A percentile compares a stretch with the other conserved stretches of the same genome.
phyloP scores from a whole-genome alignment of 2,113 vertebrate genomes.

The Sinocyclocheilus maitianheensis region DNA sequence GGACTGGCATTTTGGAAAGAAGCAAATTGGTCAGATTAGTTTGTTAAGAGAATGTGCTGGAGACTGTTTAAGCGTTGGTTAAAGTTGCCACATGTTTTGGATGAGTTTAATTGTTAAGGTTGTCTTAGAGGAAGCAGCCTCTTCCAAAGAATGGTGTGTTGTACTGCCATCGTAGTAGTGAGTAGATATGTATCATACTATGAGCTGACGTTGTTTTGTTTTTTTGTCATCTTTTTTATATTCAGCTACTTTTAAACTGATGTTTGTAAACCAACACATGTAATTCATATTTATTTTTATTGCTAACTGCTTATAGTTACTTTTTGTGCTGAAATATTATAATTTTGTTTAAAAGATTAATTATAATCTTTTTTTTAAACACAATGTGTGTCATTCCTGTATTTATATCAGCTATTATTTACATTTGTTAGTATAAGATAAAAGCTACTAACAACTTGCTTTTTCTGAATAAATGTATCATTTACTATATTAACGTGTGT shows the following conservation, averaged over 20 bases:
- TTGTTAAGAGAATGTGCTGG: background rate
- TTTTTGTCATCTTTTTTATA: background rate
- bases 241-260: background rate
- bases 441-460: background rate
- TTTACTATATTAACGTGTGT: background rate
- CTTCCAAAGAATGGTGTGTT: background rate
- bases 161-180: slow-evolving; percentile 46
- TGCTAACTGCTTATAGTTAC: background rate
- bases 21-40: background rate
- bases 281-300: background rate
- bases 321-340: background rate
- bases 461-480: background rate
- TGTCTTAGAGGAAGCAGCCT: background rate
- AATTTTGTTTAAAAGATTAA: too few species aligned
- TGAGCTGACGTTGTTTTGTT: background rate
- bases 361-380: background rate
- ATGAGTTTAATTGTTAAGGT: background rate
- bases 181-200: slow-evolving; percentile 46
- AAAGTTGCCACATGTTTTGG: background rate
- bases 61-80: background rate
- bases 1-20: background rate
- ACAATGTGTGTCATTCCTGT: background rate
- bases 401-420: background rate
- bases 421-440: background rate
- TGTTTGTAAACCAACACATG: background rate